Conservation (phyloP, 2,113 vertebrate genomes). For the Talpa occidentalis region DNA sequence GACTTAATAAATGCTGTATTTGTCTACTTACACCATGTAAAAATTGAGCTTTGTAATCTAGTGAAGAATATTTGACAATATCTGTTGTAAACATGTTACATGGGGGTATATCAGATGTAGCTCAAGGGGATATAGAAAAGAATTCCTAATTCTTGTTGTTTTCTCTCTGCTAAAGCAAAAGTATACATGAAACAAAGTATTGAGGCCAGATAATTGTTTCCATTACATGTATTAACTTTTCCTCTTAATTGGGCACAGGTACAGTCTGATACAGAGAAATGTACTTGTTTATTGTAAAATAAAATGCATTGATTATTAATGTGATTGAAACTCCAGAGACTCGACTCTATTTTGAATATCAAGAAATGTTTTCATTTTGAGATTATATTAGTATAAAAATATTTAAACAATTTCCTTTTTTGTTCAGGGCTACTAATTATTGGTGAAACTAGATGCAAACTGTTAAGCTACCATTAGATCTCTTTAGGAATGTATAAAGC, state of each 20-base stretch:
- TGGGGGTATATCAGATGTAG: not conserved
- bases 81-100: conserved; percentile 11
- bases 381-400: not conserved
- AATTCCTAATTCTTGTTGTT: not conserved
- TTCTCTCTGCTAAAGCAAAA: conserved; percentile 25
- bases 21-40: not conserved
- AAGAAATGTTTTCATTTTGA: conserved; percentile 30
- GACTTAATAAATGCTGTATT: conserved; percentile 19
- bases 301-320: conserved; percentile 40
- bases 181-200: not conserved
- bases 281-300: conserved; percentile 29
- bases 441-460: conserved; percentile 37
- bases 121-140: not conserved
- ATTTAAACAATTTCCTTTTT: conserved; percentile 32
- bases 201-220: not conserved
- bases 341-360: not conserved
- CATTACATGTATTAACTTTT: conserved; percentile 6
- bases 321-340: conserved; percentile 2
- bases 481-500: not conserved
- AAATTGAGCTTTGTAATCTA: conserved; percentile 27
- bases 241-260: not conserved
- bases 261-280: not conserved
- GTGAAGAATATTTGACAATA: not conserved
- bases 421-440: conserved; percentile 3
- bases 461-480: not conserved